These are phyloP conservation scores for Columbina picui DNA, from an alignment of 2,113 vertebrate genomes.

Conservation along the genomic window DNA sequence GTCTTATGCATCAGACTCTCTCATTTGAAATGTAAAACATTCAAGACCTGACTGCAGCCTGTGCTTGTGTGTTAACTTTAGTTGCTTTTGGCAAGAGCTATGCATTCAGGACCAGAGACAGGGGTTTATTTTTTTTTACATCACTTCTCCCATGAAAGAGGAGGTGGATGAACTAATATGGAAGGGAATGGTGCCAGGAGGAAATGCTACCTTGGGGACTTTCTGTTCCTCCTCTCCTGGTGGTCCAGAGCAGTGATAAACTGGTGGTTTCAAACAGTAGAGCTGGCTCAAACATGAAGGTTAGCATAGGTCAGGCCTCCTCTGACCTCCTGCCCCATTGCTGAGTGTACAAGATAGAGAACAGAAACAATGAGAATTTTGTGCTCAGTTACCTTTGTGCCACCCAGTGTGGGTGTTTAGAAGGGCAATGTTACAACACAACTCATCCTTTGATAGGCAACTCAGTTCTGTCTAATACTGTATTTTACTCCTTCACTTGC, in stretches of 20 bases:
- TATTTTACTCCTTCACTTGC: neutral
- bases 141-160: neutral
- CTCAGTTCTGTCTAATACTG: neutral
- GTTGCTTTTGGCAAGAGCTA: neutral
- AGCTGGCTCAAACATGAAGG: neutral
- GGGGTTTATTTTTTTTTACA: neutral
- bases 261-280: neutral
- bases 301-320: neutral
- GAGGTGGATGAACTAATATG: neutral
- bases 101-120: neutral
- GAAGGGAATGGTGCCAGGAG: neutral
- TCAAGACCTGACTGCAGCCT: neutral
- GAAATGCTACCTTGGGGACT: neutral
- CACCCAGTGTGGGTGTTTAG: neutral
- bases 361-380: neutral
- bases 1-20: fast-evolving
- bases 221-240: neutral
- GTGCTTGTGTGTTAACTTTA: neutral
- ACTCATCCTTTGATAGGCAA: neutral
- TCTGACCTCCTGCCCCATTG: neutral
- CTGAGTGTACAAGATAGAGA: neutral
- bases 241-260: neutral
- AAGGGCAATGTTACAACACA: neutral
- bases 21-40: neutral
- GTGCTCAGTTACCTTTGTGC: neutral